Percentiles rank a stretch among this genome's conserved stretches.
Evolutionary conservation across 2,797 vertebrate genomes (phyloP).

Genomic region (Gallinago nigripennis): DNA sequence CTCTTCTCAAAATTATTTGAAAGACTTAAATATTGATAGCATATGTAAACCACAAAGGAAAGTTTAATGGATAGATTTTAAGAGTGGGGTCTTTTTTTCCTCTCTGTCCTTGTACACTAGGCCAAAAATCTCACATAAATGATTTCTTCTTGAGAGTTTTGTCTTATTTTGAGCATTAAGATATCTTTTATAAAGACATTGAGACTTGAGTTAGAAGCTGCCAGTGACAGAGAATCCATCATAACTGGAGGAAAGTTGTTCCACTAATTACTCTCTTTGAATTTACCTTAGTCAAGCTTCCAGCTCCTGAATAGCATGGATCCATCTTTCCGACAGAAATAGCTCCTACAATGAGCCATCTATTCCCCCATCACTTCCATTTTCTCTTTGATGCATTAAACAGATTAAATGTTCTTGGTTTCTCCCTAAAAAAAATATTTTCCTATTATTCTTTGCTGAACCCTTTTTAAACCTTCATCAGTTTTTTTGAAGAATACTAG

Average conservation of each 20-base stretch:
- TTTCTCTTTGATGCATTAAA: not conserved
- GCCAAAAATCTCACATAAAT: not conserved
- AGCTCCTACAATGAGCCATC: not conserved
- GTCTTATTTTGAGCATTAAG: not conserved
- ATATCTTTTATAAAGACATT: not conserved
- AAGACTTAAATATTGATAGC: not conserved
- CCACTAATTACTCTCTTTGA: not conserved
- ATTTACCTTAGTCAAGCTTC: not conserved
- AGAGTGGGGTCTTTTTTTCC: not conserved
- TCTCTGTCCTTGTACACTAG: not conserved
- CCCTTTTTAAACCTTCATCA: not conserved
- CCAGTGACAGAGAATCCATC: not conserved
- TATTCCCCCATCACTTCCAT: not conserved
- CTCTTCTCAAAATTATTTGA: not conserved
- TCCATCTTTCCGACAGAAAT: constrained; percentile 27
- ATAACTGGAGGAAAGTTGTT: not conserved
- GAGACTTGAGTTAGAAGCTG: not conserved
- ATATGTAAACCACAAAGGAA: not conserved
- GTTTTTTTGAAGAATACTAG: not conserved
- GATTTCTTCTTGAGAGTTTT: not conserved
- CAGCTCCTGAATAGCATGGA: not conserved
- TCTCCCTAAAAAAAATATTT: not conserved
- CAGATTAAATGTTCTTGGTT: not conserved
- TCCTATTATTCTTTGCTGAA: not conserved
- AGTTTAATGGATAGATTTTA: not conserved